Evolutionary conservation across 2,113 vertebrate genomes (phyloP), one percentile per base, ranked within the genome.

Genomic region (Ibidorhyncha struthersii): DNA sequence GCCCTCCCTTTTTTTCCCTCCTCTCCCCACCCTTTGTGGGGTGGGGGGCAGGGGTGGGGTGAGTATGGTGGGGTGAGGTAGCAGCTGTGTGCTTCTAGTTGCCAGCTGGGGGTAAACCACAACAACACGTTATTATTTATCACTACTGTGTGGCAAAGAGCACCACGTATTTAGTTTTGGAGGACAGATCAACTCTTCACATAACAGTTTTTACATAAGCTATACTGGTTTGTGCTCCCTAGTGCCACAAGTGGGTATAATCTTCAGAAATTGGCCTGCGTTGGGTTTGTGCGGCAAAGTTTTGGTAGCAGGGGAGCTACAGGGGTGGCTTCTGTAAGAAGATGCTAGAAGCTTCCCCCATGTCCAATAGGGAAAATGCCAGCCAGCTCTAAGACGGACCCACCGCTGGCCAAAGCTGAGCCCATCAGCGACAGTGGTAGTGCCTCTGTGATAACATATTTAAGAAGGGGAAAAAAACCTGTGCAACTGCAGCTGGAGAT

Each of bases 131-230:
- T n/a, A 38, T 21, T 71, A 22, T 80, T 85, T 49, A 13, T 29
- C 45, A 70, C 9, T 47, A 26, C 53, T 55, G 0, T 27, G 13
- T 59, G 14, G 15, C 29, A 80, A 78, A 74, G 12, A 63, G 6
- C 13, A 56, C 19, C 13, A 36, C 3, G 0, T 40, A 43, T 10
- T 65, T 80, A 52, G 3, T 19, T 55, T 5, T 2, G 0, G 0
- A 40, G n/a, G 38, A 59, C 13, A 82, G 23, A 85, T 26, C 80
- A 94, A 3, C 20, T 55, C 17, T 32, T 74, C 20, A 50, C 4
- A 6, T 40, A 69, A 47, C 8, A 55, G 9, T 26, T 85, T 83
- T 85, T 56, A 15, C 43, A 30, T 4, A 66, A 41, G 9, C 23
- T 59, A 2, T 45, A 43, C 6, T 8, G 32, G 40, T 61, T 67